Evolutionary conservation across 2,113 vertebrate genomes (phyloP).

Genomic region (Eidolon helvum): DNA sequence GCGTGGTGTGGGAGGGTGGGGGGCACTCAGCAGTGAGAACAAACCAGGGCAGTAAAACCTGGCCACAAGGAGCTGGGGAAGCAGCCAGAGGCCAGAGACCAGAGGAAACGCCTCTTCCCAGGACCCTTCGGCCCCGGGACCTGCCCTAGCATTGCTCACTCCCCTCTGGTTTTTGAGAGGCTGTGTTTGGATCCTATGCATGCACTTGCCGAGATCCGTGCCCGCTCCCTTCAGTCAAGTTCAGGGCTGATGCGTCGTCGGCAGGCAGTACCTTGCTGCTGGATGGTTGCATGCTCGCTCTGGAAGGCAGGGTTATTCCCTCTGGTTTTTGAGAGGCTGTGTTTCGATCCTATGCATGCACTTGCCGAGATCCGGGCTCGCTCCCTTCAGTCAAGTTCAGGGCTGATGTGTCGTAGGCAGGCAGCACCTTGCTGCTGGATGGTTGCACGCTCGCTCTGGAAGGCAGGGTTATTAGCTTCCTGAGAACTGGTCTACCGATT

Average conservation of each 20-base stretch:
- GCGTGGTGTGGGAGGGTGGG: rapidly evolving
- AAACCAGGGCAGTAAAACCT: too few species aligned
- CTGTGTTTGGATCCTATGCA: too few species aligned
- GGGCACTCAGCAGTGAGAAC: too few species aligned
- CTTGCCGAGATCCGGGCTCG: rapidly evolving
- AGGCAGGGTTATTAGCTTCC: too few species aligned
- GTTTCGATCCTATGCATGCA: rapidly evolving
- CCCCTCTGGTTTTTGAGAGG: background rate
- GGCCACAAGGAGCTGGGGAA: background rate
- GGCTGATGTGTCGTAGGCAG: rapidly evolving
- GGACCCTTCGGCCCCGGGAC: background rate
- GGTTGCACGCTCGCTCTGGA: rapidly evolving
- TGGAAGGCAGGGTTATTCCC: too few species aligned
- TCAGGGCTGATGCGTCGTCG: rapidly evolving
- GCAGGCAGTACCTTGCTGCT: background rate
- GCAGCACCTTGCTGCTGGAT: background rate
- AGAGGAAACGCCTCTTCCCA: background rate
- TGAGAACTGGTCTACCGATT: rapidly evolving
- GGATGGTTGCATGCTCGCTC: rapidly evolving
- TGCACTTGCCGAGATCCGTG: rapidly evolving
- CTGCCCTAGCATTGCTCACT: background rate
- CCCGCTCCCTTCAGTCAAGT: rapidly evolving
- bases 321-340: background rate
- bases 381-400: background rate
- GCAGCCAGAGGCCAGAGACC: background rate